Evolutionary conservation across 1,140 invertebrate genomes (phyloP).

Genomic region (Gonatopus flavifemur): DNA sequence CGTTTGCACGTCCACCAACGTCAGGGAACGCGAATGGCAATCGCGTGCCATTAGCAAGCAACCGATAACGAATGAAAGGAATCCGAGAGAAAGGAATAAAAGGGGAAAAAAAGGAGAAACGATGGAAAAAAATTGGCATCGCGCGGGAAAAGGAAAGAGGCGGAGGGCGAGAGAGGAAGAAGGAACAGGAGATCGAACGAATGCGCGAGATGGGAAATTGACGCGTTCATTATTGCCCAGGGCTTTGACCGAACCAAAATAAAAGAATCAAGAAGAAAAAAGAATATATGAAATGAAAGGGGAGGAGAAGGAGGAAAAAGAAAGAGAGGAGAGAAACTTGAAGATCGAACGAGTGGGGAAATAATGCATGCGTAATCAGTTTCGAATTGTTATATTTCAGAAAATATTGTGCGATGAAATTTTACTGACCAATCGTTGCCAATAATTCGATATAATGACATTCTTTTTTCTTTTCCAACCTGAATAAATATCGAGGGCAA

Average conservation of each 20-base stretch:
- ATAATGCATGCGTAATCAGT: too few species aligned
- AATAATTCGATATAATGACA: too few species aligned
- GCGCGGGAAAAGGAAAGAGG: constrained; percentile 5
- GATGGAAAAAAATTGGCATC: constrained; percentile 26
- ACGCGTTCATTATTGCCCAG: constrained; percentile 38
- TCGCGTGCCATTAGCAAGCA: constrained; percentile 35
- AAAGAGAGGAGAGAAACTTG: too few species aligned
- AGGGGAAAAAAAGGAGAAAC: too few species aligned
- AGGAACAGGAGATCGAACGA: constrained; percentile 25
- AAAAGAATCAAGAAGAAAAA: background rate
- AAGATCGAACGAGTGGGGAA: too few species aligned
- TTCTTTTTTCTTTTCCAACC: too few species aligned
- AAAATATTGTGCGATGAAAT: too few species aligned
- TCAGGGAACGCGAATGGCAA: constrained; percentile 26
- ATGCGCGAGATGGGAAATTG: constrained; percentile 39
- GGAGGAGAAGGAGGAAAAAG: background rate
- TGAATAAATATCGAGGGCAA: too few species aligned
- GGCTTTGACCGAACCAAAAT: constrained; percentile 19
- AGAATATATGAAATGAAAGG: background rate
- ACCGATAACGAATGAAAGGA: constrained; percentile 37
- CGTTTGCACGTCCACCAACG: background rate
- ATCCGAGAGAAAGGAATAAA: too few species aligned
- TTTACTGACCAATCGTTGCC: too few species aligned
- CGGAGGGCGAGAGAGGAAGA: constrained; percentile 5
- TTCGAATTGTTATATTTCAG: too few species aligned